Base-by-base conservation (phyloP, 1,140 invertebrate species). In the Caenorhabditis briggsae region DNA sequence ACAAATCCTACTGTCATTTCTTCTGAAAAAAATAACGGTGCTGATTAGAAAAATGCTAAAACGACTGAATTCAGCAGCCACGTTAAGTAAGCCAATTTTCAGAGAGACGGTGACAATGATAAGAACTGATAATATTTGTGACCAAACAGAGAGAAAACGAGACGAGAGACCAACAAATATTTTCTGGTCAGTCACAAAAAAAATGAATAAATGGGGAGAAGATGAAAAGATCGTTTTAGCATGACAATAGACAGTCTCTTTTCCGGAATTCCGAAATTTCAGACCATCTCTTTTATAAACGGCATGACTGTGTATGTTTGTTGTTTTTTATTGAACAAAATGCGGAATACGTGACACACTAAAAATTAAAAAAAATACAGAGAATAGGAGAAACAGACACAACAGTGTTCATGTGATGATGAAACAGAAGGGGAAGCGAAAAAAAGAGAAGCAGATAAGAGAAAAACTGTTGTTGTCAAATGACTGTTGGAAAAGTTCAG, bases 141-240 rank as follows among this genome's bases (percentile, higher is more conserved):
- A 78, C 70, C 20, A n/a, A 33, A 50, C 23, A 50, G 46, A 33
- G 46, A 50, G 46, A 78, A 78, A 78, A 2, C 2, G 70, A 78
- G 70, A 78, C 70, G 46, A 78, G 70, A 78, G 70, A 78, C 33
- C 46, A 78, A 50, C 70, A 78, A 50, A 48, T 14, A 23, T 23
- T 78, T 53, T 50, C 53, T 41, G 70, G 8, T 78, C 70, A 78
- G 70, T 50, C 70, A 78, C 46, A 70, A 70, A 70, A 43, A 2
- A 20, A n/a, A n/a, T n/a, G n/a, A n/a, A n/a, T n/a, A n/a, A n/a
- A n/a, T 8, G 16, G 33, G 33, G 25, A 70, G 23, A 46, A 70
- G 18, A 25, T n/a, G 65, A 70, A 70, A 48, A 70, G 23, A 70
- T 64, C 61, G 33, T 20, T 8, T 5, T n/a, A 53, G 33, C 33